Percentiles rank a stretch among this genome's conserved stretches.
These are phyloP conservation scores for Sminthopsis crassicaudata DNA, from an alignment of 2,113 vertebrate species.

Conservation along the genomic window DNA sequence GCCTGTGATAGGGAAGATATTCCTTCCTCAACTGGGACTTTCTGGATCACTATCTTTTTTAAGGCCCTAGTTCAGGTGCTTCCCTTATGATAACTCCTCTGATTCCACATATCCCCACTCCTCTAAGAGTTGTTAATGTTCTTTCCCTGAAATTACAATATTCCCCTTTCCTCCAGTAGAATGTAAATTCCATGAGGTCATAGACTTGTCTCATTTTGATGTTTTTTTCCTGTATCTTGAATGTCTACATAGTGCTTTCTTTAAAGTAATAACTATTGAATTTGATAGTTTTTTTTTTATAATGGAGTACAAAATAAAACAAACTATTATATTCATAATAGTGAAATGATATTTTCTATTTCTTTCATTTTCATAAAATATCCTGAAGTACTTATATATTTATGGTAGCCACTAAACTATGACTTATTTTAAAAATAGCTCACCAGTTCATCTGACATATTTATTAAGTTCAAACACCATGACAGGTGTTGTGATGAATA, in stretches of 20 bases:
- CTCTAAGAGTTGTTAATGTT: not conserved
- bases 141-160: not conserved
- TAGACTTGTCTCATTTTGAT: not conserved
- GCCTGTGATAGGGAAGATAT: not conserved
- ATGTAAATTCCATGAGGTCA: not conserved
- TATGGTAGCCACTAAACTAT: not conserved
- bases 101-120: not conserved
- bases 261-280: not conserved
- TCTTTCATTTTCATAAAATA: not conserved
- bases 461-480: not conserved
- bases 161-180: not conserved
- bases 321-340: fast-evolving
- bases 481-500: not conserved
- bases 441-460: not conserved
- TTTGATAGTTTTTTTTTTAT: not conserved
- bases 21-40: not conserved
- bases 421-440: not conserved
- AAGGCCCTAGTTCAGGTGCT: not conserved
- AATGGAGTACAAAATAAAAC: not conserved
- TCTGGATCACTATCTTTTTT: not conserved
- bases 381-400: fast-evolving
- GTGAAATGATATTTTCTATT: fast-evolving
- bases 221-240: not conserved
- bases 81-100: not conserved
- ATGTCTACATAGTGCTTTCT: not conserved